Evolutionary conservation across 2,113 vertebrate genomes (phyloP), one percentile per base, ranked within the genome.

Genomic region (Myotis yumanensis): DNA sequence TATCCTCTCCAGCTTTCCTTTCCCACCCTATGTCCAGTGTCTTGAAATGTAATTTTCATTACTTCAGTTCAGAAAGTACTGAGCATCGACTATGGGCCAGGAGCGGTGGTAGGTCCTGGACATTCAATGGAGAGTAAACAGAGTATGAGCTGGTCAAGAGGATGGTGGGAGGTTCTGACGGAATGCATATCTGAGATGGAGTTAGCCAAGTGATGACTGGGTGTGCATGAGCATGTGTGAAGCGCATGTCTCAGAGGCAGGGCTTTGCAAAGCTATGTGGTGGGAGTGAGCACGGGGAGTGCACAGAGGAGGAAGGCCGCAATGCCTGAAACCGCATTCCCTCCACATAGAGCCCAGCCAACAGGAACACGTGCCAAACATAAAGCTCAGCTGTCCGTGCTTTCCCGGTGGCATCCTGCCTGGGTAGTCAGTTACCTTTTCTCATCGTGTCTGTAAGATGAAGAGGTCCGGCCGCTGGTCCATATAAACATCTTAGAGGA

Each of bases 401-500:
- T 43, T 62, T 48, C 59, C 23, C 25, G 1, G 69, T 6, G 5
- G 10, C 37, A 22, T 68, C 17, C 22, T 72, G 12, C 54, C 48
- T 30, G 35, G 1, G 25, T 8, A 15, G 11, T 69, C 25, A 25
- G 25, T 98, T 99, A 99, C 99, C 99, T 99, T 98, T 98, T 99
- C 96, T 99, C 99, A 96, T 98, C 98, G 4, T 98, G 98, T 92
- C 98, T 98, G 97, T 98, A 97, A 95, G 98, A 97, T 96, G 98
- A 97, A 96, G 96, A 97, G 97, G 98, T 98, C 96, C 99, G 98
- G 97, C 98, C 98, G 94, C 99, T 99, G 95, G 99, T 99, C 98
- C 99, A 99, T 98, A 99, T 99, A 98, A 99, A 99, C 99, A 99
- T 99, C 97, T 98, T 99, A 98, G 98, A 98, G 88, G 98, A 97